phyloP scores from a whole-genome alignment of 2,888 invertebrate genomes.

The Tenodera sinensis region DNA sequence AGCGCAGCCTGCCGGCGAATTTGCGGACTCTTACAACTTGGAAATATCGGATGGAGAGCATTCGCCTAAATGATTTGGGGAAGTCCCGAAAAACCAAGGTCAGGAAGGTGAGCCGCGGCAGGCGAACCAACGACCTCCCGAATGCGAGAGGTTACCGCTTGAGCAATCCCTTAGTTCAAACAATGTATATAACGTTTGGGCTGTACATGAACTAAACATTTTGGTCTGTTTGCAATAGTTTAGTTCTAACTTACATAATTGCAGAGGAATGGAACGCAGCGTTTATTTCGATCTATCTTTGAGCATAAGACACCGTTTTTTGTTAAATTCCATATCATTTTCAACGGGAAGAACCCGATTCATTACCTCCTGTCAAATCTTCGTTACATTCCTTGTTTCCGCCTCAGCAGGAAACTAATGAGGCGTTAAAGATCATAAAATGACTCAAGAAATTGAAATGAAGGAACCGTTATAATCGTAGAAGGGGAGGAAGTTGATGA shows the following conservation, averaged over 20 bases:
- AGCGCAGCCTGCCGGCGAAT: too few species aligned
- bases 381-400: slow-evolving; percentile 3
- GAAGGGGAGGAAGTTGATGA: background rate
- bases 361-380: background rate
- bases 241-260: background rate
- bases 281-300: too few species aligned
- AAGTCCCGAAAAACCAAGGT: too few species aligned
- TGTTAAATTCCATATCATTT: background rate
- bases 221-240: background rate
- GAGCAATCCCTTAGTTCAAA: too few species aligned
- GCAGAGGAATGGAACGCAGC: background rate
- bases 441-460: slow-evolving; percentile 5
- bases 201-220: background rate
- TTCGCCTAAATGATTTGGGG: too few species aligned
- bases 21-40: too few species aligned
- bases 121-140: too few species aligned
- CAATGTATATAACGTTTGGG: too few species aligned
- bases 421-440: background rate
- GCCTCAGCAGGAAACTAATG: slow-evolving; percentile 10
- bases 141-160: too few species aligned
- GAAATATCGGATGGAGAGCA: too few species aligned
- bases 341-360: background rate
- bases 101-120: too few species aligned
- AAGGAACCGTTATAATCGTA: background rate
- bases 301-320: background rate